Conservation (phyloP, 1,140 invertebrate genomes). For the Bombus polaris region DNA sequence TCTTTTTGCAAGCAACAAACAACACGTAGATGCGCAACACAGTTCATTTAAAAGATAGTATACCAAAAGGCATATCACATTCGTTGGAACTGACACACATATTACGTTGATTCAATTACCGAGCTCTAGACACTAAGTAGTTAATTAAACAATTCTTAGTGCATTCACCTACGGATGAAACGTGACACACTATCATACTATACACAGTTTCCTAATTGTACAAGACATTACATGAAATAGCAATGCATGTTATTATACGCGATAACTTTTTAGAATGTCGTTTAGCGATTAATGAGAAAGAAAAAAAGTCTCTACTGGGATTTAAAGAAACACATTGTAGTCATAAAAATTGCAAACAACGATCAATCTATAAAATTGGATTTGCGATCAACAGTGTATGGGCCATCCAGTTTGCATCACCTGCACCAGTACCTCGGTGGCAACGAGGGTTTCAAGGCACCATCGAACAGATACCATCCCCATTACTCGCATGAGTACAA, state of each 20-base stretch:
- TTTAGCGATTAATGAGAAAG: no score
- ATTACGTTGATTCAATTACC: background rate
- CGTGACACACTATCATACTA: no score
- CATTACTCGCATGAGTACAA: constrained; percentile 76
- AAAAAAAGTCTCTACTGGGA: background rate
- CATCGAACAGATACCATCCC: constrained; percentile 73
- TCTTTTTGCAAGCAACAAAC: no score
- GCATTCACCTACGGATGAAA: background rate
- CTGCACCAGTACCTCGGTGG: constrained; percentile 79
- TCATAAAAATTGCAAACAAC: background rate
- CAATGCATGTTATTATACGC: no score
- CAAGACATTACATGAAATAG: background rate
- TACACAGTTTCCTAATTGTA: no score
- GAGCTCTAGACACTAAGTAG: background rate
- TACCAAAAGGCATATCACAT: no score
- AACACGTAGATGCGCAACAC: no score
- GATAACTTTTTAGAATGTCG: background rate
- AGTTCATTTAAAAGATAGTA: no score
- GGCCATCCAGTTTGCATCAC: constrained; percentile 77
- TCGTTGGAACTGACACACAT: no score
- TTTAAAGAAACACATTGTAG: no score
- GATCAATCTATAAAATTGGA: background rate
- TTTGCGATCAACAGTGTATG: constrained; percentile 71
- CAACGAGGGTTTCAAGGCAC: constrained; percentile 77
- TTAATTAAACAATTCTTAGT: background rate